Conservation (phyloP, 2,888 invertebrate genomes). For the Atethmia centrago region DNA sequence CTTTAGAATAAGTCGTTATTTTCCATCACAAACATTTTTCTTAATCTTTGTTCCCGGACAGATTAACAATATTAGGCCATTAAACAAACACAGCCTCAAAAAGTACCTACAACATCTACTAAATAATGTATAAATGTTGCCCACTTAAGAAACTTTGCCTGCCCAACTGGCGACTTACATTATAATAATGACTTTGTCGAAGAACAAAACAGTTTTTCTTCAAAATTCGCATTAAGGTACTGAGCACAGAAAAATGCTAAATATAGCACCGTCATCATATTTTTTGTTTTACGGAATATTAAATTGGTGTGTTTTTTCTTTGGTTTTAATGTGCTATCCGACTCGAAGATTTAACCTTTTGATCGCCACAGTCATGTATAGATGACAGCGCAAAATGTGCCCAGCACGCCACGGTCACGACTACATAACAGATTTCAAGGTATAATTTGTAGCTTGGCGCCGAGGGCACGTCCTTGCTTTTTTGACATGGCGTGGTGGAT, state of each 20-base stretch:
- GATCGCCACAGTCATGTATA: too few species aligned
- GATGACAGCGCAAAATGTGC: too few species aligned
- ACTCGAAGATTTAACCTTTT: neutral
- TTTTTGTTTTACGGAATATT: constrained; percentile 43
- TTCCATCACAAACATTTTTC: neutral
- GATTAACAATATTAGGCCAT: constrained; percentile 62
- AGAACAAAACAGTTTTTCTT: constrained; percentile 80
- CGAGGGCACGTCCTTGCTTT: too few species aligned
- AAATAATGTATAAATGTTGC: constrained; percentile 70
- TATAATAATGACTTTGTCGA: constrained; percentile 85
- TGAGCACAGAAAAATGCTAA: constrained; percentile 70
- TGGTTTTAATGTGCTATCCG: neutral
- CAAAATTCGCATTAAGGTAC: constrained; percentile 84
- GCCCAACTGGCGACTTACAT: constrained; percentile 86
- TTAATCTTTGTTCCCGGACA: constrained; percentile 18
- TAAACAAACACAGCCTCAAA: constrained; percentile 59
- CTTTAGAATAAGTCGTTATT: neutral
- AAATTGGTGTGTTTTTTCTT: constrained; percentile 12
- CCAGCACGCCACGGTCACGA: too few species aligned
- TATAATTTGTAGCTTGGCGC: too few species aligned
- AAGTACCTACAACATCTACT: constrained; percentile 62
- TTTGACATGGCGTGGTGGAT: too few species aligned
- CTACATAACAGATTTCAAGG: too few species aligned
- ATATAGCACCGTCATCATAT: constrained; percentile 37
- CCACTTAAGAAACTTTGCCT: constrained; percentile 70